Evolutionary conservation across 2,888 invertebrate genomes (phyloP), one percentile per base, ranked within the genome.

Genomic region (Cyaniris semiargus): DNA sequence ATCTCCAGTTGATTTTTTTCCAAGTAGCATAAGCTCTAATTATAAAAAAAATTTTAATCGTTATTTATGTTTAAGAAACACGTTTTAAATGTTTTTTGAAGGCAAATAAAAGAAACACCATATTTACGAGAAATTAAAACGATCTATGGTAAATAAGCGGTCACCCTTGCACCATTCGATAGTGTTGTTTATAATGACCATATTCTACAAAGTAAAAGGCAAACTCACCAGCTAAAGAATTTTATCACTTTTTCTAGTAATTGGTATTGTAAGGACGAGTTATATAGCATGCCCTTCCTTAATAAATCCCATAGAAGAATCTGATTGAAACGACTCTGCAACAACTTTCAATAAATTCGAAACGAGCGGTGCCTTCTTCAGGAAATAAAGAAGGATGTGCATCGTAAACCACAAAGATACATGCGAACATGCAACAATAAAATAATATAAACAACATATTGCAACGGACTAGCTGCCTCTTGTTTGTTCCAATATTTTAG

Each of bases 371-470:
- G 81, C 83, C 80, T 82, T 81, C 83, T 83, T 83, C 83, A 84
- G 86, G 85, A 88, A 89, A 91, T 90, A 90, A 88, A 89, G 88
- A 87, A 86, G 85, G 86, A 85, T 87, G 86, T 85, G 85, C 86
- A 86, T 89, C 91, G 90, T 90, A 90, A 91, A 91, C 86, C 85
- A 86, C 87, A 85, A 86, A 89, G 90, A 90, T 91, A 89, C 89
- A 90, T 86, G 86, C 85, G 83, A 84, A 85, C 86, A 84, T 85
- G 85, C 84, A 84, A 86, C 87, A 89, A 90, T 90, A 89, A 89
- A 90, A 87, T 87, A 88, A 89, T 88, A 84, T 83, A 83, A 81
- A 81, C 81, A 85, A 88, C 87, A 86, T 86, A 85, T 86, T 87
- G 85, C 85, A 87, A 84, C 84, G 86, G 82, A 83, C 87, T 87